Percentiles rank a stretch among this genome's conserved stretches.
Evolutionary conservation across 2,113 vertebrate genomes (phyloP).

Genomic region (Hydropotes inermis): DNA sequence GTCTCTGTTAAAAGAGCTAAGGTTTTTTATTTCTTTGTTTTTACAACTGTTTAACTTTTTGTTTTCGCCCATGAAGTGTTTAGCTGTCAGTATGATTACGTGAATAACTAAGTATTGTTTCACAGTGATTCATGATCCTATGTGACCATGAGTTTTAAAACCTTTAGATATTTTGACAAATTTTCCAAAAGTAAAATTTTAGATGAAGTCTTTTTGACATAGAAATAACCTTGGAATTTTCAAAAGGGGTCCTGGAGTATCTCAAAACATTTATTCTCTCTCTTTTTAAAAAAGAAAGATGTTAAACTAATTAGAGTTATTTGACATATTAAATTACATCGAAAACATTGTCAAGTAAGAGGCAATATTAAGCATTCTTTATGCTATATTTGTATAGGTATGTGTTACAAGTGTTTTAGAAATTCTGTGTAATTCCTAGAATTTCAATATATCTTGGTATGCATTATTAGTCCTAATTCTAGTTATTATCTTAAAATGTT

Average conservation of each 20-base stretch:
- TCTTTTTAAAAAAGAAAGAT: not conserved
- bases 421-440: not conserved
- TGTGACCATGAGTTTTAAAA: not conserved
- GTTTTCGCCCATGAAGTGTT: not conserved
- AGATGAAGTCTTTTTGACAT: not conserved
- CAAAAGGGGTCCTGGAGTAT: not conserved
- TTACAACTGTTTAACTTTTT: not conserved
- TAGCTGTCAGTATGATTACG: not conserved
- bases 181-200: not conserved
- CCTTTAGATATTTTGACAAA: not conserved
- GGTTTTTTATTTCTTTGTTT: not conserved
- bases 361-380: not conserved
- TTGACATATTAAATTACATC: not conserved
- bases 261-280: not conserved
- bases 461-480: not conserved
- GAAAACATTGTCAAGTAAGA: not conserved
- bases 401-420: not conserved
- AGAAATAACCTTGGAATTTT: not conserved
- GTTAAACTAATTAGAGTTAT: not conserved
- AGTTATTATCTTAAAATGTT: not conserved
- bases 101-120: not conserved
- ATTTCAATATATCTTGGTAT: not conserved
- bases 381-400: not conserved
- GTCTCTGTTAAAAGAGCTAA: not conserved
- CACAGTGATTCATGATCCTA: not conserved